Evolutionary conservation across 2,888 invertebrate genomes (phyloP).

Genomic region (Oligia latruncula): DNA sequence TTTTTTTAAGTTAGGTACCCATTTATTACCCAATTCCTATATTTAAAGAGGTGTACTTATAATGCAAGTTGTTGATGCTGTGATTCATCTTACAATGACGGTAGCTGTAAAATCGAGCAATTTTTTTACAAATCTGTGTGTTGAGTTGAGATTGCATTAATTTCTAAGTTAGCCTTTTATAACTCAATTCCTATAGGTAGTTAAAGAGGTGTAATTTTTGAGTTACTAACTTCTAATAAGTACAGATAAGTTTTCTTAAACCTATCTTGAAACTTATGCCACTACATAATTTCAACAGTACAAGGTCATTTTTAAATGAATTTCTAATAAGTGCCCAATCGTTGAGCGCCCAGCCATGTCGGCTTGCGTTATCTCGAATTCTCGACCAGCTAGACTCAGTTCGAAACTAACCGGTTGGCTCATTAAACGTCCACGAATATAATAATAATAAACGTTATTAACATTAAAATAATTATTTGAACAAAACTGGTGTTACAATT

Average conservation of each 20-base stretch:
- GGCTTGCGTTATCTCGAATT: constrained; percentile 75
- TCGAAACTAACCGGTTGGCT: constrained; percentile 55
- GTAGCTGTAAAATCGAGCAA: no score
- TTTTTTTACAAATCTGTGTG: no score
- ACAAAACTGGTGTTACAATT: background rate
- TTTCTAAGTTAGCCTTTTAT: no score
- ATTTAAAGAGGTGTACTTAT: no score
- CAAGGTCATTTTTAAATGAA: constrained; percentile 54
- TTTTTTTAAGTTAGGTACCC: background rate
- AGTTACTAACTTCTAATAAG: no score
- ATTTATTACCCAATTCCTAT: background rate
- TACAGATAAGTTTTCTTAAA: background rate
- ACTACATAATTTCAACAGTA: constrained; percentile 44
- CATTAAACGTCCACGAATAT: constrained; percentile 53
- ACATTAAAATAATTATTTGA: background rate
- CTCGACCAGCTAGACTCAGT: constrained; percentile 56
- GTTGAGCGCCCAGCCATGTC: constrained; percentile 70
- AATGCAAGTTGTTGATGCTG: no score
- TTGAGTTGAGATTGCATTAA: no score
- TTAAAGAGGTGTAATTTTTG: no score
- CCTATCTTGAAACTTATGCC: constrained; percentile 24
- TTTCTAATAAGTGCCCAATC: constrained; percentile 63
- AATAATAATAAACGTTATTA: constrained; percentile 5
- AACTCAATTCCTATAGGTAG: no score
- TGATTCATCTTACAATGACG: no score